Evolutionary conservation across 1,140 invertebrate species (phyloP).

Genomic region (Scaptomyza pallida): DNA sequence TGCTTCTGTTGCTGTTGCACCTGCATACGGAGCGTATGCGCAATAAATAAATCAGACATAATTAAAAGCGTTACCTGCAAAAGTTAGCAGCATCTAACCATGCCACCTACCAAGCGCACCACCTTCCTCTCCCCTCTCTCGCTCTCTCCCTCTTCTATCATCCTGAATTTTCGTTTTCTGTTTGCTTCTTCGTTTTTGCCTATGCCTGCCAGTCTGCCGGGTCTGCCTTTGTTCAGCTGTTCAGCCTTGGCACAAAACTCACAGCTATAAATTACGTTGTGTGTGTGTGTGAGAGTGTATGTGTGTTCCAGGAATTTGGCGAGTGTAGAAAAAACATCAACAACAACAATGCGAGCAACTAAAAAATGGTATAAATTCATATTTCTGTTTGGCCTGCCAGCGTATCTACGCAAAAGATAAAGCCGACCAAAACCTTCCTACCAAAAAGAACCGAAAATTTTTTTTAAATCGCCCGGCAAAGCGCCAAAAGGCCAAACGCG

Average conservation of each 20-base stretch:
- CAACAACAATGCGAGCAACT: conserved; percentile 27
- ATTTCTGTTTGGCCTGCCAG: conserved; percentile 47
- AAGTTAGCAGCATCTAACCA: conserved; percentile 14
- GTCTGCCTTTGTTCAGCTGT: conserved; percentile 31
- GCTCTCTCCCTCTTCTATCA: conserved; percentile 50
- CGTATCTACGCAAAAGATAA: conserved; percentile 45
- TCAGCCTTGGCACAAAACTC: conserved; percentile 62
- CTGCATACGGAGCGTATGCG: conserved; percentile 63
- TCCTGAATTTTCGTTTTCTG: conserved; percentile 47
- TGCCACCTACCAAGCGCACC: background rate
- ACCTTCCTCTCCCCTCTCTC: conserved; percentile 32
- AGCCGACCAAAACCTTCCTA: conserved; percentile 1
- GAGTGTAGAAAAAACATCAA: conserved; percentile 41
- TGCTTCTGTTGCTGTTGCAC: conserved; percentile 18
- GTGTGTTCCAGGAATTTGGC: conserved; percentile 63
- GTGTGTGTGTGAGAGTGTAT: too few relatives aligned
- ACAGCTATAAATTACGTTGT: conserved; percentile 74
- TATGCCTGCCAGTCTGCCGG: background rate
- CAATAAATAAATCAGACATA: conserved; percentile 77
- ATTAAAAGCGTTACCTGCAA: conserved; percentile 57
- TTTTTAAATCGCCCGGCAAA: conserved; percentile 48
- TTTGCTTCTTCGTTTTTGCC: conserved; percentile 15
- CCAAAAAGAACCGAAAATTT: conserved; percentile 27
- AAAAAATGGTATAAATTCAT: conserved; percentile 63
- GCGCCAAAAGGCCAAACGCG: conserved; percentile 70